Percentiles rank a stretch among this genome's conserved stretches.
These are phyloP conservation scores for Syncerus caffer DNA, from an alignment of 2,797 vertebrate genomes.

Conservation along the genomic window DNA sequence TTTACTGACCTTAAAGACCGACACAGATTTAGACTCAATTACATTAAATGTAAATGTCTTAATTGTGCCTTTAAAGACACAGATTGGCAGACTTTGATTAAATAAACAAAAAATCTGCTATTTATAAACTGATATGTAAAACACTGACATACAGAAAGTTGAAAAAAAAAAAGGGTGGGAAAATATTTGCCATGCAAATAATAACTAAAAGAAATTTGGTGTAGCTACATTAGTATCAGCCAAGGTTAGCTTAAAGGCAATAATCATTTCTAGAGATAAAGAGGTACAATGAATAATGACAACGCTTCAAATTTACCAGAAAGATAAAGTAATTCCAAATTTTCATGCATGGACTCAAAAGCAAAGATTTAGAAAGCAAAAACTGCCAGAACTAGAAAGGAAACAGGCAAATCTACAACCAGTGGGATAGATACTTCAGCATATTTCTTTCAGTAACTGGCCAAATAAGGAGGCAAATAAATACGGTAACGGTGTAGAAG, in stretches of 20 bases:
- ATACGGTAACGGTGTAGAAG: not conserved
- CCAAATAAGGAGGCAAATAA: not conserved
- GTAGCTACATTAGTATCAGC: not conserved
- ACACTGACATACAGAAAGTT: not conserved
- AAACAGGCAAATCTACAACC: not conserved
- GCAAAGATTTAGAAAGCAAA: not conserved
- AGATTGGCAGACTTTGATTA: not conserved
- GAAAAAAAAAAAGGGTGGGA: not conserved
- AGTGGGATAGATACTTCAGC: not conserved
- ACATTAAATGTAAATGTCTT: slow-evolving; percentile 33
- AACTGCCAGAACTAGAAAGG: not conserved
- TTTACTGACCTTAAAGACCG: not conserved
- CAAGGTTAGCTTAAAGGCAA: not conserved
- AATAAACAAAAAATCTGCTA: slow-evolving; percentile 28
- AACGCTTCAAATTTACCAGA: not conserved
- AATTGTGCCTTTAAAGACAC: slow-evolving; percentile 28
- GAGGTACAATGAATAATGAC: not conserved
- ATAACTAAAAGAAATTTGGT: not conserved
- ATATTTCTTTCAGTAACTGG: not conserved
- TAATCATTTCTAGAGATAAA: not conserved
- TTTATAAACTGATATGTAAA: not conserved
- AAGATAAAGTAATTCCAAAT: not conserved
- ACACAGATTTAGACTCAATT: slow-evolving; percentile 17
- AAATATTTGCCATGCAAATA: not conserved
- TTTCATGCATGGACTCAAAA: not conserved